Percentiles rank a stretch among this genome's conserved stretches.
Evolutionary conservation across 2,113 vertebrate species (phyloP).

Genomic region (Podilymbus podiceps): DNA sequence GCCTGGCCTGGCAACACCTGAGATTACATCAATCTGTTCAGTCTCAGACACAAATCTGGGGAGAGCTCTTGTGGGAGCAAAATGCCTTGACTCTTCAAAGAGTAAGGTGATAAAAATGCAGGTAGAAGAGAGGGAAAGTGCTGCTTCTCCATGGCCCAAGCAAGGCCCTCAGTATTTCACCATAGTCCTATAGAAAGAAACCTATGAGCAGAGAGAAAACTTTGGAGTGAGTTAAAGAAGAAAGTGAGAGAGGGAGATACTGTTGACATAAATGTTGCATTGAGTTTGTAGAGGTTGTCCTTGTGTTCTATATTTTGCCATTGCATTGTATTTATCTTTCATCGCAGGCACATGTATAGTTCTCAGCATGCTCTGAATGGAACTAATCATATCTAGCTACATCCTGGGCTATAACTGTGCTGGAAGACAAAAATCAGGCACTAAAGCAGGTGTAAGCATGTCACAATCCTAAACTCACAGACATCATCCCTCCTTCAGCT

Average conservation of each 20-base stretch:
- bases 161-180: background rate
- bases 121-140: background rate
- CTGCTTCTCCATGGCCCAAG: background rate
- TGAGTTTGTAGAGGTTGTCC: background rate
- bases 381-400: background rate
- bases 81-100: background rate
- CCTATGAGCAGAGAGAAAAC: background rate
- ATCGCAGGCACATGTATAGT: background rate
- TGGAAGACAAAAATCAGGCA: background rate
- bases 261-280: background rate
- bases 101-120: background rate
- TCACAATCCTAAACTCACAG: background rate
- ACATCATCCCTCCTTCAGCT: background rate
- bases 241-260: background rate
- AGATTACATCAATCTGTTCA: background rate
- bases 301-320: background rate
- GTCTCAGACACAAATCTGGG: background rate
- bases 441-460: background rate
- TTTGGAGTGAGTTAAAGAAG: background rate
- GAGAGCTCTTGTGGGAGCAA: background rate
- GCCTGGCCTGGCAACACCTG: background rate
- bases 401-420: background rate
- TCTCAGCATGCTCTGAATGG: background rate
- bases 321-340: background rate
- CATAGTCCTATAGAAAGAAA: background rate